Conservation (phyloP, 2,797 vertebrate genomes). For the Spinibarbus caldwelli region DNA sequence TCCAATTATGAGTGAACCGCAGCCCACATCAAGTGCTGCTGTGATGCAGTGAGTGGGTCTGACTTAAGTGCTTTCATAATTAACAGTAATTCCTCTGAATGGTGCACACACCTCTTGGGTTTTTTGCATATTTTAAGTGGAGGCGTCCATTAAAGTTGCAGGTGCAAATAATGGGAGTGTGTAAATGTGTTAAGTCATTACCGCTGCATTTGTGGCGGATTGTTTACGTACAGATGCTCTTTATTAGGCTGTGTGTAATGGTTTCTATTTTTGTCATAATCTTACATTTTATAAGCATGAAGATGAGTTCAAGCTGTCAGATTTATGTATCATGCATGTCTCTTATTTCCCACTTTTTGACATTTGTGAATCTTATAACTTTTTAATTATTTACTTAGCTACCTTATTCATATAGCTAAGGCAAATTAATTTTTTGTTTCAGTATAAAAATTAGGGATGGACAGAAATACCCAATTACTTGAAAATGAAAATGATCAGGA, state of each 20-base stretch:
- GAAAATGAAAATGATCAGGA: not conserved
- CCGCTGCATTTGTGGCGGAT: not conserved
- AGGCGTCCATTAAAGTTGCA: slow-evolving; percentile 14
- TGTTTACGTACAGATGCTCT: not conserved
- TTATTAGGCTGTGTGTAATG: not conserved
- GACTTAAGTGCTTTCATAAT: slow-evolving; percentile 25
- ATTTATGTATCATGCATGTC: not conserved
- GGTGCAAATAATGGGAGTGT: slow-evolving; percentile 3
- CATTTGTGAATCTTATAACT: not conserved
- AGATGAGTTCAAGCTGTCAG: not conserved
- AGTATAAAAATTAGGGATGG: not conserved
- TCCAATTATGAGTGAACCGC: slow-evolving; percentile 10
- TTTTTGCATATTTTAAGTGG: not conserved
- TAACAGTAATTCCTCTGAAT: slow-evolving; percentile 24
- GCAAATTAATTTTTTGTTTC: not conserved
- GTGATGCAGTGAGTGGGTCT: slow-evolving; percentile 13
- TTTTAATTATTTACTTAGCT: not conserved
- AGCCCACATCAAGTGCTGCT: slow-evolving; percentile 29
- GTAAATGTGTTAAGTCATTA: not conserved
- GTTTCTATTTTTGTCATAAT: slow-evolving; percentile 10
- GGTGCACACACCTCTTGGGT: not conserved
- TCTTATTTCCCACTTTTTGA: slow-evolving; percentile 3
- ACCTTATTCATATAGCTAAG: not conserved
- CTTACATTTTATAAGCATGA: not conserved
- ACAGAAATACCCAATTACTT: not conserved